Percentiles rank a stretch among this genome's conserved stretches.
These are phyloP conservation scores for Rhagophthalmus giganteus DNA, from an alignment of 2,888 invertebrate species.

Conservation along the genomic window DNA sequence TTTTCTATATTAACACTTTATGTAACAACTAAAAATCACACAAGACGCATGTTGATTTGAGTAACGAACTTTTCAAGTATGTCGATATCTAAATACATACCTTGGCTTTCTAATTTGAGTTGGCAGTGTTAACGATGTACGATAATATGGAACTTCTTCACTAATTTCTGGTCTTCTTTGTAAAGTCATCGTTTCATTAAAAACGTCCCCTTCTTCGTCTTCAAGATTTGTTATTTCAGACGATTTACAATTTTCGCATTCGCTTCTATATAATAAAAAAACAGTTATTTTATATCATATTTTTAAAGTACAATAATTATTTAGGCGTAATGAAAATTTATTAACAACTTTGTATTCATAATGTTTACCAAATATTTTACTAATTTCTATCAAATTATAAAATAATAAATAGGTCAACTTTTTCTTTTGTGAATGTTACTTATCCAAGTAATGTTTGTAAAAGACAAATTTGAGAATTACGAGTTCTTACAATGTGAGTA, in stretches of 20 bases:
- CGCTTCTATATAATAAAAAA: conserved; percentile 69
- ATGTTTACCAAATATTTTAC: no score
- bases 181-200: conserved; percentile 70
- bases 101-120: conserved; percentile 63
- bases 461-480: no score
- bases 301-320: no score
- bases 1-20: not conserved
- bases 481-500: no score
- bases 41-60: not conserved
- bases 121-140: conserved; percentile 67
- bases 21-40: not conserved
- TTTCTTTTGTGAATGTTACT: no score
- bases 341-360: no score
- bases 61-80: not conserved
- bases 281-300: no score
- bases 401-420: no score
- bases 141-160: conserved; percentile 61
- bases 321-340: no score
- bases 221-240: conserved; percentile 62
- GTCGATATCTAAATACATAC: conserved; percentile 41
- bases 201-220: conserved; percentile 61
- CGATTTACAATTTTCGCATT: conserved; percentile 84
- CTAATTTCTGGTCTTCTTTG: conserved; percentile 62
- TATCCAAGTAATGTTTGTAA: no score
- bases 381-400: no score